Evolutionary conservation across 2,888 invertebrate species (phyloP), one percentile per base, ranked within the genome.

Genomic region (Ophion obscuratus): DNA sequence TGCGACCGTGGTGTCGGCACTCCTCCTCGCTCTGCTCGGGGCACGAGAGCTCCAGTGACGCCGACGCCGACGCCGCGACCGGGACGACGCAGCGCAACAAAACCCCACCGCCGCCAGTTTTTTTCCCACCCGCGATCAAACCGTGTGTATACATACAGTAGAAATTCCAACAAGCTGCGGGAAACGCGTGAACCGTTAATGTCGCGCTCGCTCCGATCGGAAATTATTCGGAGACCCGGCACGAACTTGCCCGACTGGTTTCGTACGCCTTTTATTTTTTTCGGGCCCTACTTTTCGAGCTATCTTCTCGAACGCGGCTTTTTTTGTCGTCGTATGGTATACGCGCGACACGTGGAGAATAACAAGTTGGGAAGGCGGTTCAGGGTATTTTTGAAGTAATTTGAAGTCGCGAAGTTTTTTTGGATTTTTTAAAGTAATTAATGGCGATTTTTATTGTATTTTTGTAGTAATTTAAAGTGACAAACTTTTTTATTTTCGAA

Each of bases 21-120:
- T 79, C 87, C 85, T 88, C 88, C 83, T 81, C 74, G 36, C 78
- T 31, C 31, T 78, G 70, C 79, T 86, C 87, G 68, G 73, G 81
- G 57, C 62, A 77, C 76, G 73, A 76, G 83, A 76, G 81, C 84
- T 87, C 81, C 86, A 85, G 81, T 83, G 82, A 40, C 85, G 82
- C 74, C 77, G 86, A 70, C 81, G 83, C 73, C 74, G 81, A 73
- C 83, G 82, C 76, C 76, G 79, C 71, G 77, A 88, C 89, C 83
- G 79, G 77, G 86, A 73, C 83, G 84, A 79, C 79, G 81, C 71
- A 79, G 73, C 64, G 78, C 84, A 77, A 74, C 20, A 9, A 85
- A 81, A 79, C 88, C 78, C 83, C 88, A 85, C 84, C 87, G 84
- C 75, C 87, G 86, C 85, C 87, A 85, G 86, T 85, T 86, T 89